Conservation (phyloP, 2,797 vertebrate species). For the Spinibarbus caldwelli region DNA sequence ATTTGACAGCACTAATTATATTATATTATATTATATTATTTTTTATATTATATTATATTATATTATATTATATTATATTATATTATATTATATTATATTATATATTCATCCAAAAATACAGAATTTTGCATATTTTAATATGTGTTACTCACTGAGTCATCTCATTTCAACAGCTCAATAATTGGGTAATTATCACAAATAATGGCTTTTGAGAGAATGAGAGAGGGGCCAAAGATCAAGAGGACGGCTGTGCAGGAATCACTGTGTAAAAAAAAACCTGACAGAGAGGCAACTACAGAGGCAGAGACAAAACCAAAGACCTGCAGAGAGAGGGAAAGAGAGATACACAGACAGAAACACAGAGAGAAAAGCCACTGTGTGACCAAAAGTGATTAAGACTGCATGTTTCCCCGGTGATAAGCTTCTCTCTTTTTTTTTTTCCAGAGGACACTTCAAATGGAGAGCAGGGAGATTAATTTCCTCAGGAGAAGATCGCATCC, state of each 20-base stretch:
- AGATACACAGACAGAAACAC: slow-evolving; percentile 35
- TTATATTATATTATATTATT: too few relatives aligned
- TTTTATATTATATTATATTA: too few relatives aligned
- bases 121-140: slow-evolving; percentile 1
- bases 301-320: slow-evolving; percentile 22
- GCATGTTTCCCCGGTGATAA: slow-evolving; percentile 77
- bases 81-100: not conserved
- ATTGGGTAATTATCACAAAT: slow-evolving; percentile 25
- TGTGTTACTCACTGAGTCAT: slow-evolving; percentile 9
- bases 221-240: slow-evolving; percentile 14
- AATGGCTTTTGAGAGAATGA: slow-evolving; percentile 13
- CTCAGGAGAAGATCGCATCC: slow-evolving; percentile 73
- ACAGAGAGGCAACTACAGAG: slow-evolving; percentile 28
- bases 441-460: slow-evolving; percentile 74
- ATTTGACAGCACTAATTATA: too few relatives aligned
- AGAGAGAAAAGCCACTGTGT: slow-evolving; percentile 56
- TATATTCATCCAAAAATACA: not conserved
- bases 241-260: not conserved
- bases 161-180: slow-evolving; percentile 23
- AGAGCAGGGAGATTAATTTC: slow-evolving; percentile 72
- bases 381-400: slow-evolving; percentile 72
- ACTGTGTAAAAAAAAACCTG: not conserved
- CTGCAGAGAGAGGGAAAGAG: slow-evolving; percentile 45
- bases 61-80: too few relatives aligned
- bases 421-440: slow-evolving; percentile 65